Percentiles rank a stretch among this genome's conserved stretches.
These are phyloP conservation scores for Lycaena phlaeas DNA, from an alignment of 2,888 invertebrate genomes.

Conservation along the genomic window DNA sequence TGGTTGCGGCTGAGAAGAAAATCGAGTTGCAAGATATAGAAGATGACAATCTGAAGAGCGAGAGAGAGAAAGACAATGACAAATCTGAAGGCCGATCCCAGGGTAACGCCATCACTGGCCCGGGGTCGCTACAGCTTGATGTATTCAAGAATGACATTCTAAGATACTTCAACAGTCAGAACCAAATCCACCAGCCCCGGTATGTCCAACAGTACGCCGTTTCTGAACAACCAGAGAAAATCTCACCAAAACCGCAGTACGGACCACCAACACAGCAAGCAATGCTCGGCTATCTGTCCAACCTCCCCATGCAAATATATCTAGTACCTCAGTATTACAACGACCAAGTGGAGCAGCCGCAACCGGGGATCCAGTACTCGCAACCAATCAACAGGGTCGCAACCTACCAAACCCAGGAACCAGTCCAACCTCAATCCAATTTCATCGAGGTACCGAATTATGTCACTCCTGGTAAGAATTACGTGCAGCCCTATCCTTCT, in stretches of 20 bases:
- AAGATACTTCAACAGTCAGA: slow-evolving; percentile 38
- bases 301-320: slow-evolving; percentile 62
- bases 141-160: slow-evolving; percentile 46
- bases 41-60: slow-evolving; percentile 77
- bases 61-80: slow-evolving; percentile 51
- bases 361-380: slow-evolving; percentile 34
- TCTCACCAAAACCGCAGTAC: slow-evolving; percentile 31
- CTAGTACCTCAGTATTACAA: slow-evolving; percentile 58
- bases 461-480: slow-evolving; percentile 38
- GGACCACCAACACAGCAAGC: slow-evolving; percentile 35
- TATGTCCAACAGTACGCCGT: slow-evolving; percentile 60
- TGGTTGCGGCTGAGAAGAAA: slow-evolving; percentile 71
- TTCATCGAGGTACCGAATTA: slow-evolving; percentile 48
- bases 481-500: slow-evolving; percentile 36
- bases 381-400: slow-evolving; percentile 26
- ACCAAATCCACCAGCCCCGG: slow-evolving; percentile 33
- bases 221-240: slow-evolving; percentile 48
- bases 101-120: slow-evolving; percentile 23
- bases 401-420: slow-evolving; percentile 35
- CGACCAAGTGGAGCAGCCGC: slow-evolving; percentile 33
- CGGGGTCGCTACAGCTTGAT: slow-evolving; percentile 35
- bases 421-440: slow-evolving; percentile 39
- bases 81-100: slow-evolving; percentile 33
- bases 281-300: slow-evolving; percentile 57
- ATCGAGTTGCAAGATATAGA: slow-evolving; percentile 83